Conservation (phyloP, 1,140 invertebrate genomes). For the Sinonovacula constricta region DNA sequence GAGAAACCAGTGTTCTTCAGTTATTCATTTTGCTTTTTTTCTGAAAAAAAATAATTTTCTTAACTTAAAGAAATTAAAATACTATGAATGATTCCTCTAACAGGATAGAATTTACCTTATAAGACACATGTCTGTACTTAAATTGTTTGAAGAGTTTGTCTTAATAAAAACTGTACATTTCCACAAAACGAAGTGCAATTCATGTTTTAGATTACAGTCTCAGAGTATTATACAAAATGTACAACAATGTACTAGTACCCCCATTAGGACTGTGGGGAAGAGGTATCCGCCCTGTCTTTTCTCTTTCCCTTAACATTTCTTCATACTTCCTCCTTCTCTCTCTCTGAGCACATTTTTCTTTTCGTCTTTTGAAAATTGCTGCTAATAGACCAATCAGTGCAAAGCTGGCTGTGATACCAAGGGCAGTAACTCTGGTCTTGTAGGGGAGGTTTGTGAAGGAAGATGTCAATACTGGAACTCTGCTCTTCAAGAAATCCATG, state of each 20-base stretch:
- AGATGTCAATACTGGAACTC: neutral
- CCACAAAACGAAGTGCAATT: neutral
- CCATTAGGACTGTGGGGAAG: constrained; percentile 41
- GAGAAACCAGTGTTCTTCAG: too few relatives aligned
- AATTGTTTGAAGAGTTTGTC: too few relatives aligned
- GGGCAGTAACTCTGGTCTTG: constrained; percentile 22
- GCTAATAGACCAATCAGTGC: constrained; percentile 21
- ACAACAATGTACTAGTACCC: neutral
- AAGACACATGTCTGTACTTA: too few relatives aligned
- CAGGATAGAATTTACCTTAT: too few relatives aligned
- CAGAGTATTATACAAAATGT: neutral
- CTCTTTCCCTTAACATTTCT: constrained; percentile 7
- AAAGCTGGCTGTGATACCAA: constrained; percentile 22
- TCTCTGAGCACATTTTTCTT: neutral
- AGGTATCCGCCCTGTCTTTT: constrained; percentile 37
- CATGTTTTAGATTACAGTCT: neutral
- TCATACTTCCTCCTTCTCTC: neutral
- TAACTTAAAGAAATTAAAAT: too few relatives aligned
- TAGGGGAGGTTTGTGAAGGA: constrained; percentile 13
- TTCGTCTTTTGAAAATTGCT: constrained; percentile 11
- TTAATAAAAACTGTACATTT: too few relatives aligned
- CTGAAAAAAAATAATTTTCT: too few relatives aligned
- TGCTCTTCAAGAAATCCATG: neutral
- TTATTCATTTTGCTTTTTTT: too few relatives aligned
- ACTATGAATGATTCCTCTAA: too few relatives aligned